Evolutionary conservation across 1,140 invertebrate species (phyloP), one percentile per base, ranked within the genome.

Genomic region (Papilio xuthus): DNA sequence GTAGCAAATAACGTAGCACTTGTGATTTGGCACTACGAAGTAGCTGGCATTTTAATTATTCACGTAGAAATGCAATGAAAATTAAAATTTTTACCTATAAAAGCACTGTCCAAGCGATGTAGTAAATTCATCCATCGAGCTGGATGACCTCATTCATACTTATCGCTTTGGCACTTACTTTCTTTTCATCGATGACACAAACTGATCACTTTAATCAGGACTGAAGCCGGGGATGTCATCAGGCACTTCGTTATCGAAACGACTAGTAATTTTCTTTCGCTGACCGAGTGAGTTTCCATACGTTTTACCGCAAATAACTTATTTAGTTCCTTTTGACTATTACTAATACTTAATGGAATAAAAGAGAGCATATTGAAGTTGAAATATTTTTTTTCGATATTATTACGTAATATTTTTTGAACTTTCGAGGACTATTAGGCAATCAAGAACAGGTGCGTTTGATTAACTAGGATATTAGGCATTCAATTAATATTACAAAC

Each of bases 181-280:
- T 91, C 88, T 88, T 88, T 90, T 91, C 86, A 89, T 88, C 90
- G 87, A 85, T 82, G 85, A 88, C 87, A 90, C 89, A 89, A 92
- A 92, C 85, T 87, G 90, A 91, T 93, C 89, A 91, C 87, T 91
- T 91, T 90, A 92, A 93, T 93, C 92, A 92, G 86, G 87, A 80
- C 76, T 80, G 44, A 77, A 80, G 85, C 80, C 77, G 80, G 79
- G 83, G 79, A 84, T 85, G 89, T 91, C 92, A 92, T 93, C 90
- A 89, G 86, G 82, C 67, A 82, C 81, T 86, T 93, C 90, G 92
- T 93, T 92, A 93, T 81, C 84, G 84, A 81, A 92, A 93, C 88
- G 90, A 91, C 83, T 81, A 82, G 92, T 89, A 86, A 92, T 92
- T 92, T 88, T 88, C 89, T 88, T 86, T 86, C 80, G 89, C 92